These are phyloP conservation scores for Leptinotarsa juncta DNA, from an alignment of 2,888 invertebrate genomes.

Conservation along the genomic window DNA sequence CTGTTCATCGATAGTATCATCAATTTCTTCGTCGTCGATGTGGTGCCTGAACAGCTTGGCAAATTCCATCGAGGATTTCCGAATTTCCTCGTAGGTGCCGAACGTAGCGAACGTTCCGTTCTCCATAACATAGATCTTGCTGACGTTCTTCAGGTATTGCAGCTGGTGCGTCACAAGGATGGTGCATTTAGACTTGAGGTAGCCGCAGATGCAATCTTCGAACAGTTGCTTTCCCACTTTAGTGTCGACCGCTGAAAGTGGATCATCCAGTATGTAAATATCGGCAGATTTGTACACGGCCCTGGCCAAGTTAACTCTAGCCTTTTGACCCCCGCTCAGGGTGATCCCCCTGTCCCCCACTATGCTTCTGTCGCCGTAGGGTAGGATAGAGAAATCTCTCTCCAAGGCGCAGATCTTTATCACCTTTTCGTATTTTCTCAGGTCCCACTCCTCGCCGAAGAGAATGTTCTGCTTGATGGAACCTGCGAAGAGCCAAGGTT, in stretches of 20 bases:
- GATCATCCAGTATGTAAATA: conserved; percentile 84
- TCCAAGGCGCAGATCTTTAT: conserved; percentile 74
- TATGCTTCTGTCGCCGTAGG: conserved; percentile 78
- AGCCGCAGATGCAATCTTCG: conserved; percentile 74
- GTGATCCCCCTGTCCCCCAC: conserved; percentile 84
- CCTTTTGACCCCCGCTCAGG: conserved; percentile 85
- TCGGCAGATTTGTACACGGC: conserved; percentile 82
- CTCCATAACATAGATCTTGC: conserved; percentile 74
- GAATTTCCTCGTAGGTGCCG: conserved; percentile 68
- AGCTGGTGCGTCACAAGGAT: conserved; percentile 88
- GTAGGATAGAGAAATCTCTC: conserved; percentile 77
- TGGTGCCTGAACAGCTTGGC: conserved; percentile 66
- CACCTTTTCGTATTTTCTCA: conserved; percentile 65
- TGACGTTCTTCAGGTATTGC: conserved; percentile 78
- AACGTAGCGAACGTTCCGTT: conserved; percentile 68
- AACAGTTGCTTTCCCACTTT: conserved; percentile 82
- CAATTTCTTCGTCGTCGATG: conserved; percentile 55
- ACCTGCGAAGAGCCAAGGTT: conserved; percentile 82
- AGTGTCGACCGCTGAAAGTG: conserved; percentile 82
- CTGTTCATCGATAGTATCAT: conserved; percentile 43
- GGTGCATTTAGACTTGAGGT: conserved; percentile 72
- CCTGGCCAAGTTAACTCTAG: conserved; percentile 81
- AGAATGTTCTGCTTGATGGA: conserved; percentile 83
- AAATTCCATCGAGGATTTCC: conserved; percentile 68
- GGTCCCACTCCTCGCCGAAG: conserved; percentile 76